Conservation (phyloP, 2,113 vertebrate species). For the Rhinopomastus cyanomelas region DNA sequence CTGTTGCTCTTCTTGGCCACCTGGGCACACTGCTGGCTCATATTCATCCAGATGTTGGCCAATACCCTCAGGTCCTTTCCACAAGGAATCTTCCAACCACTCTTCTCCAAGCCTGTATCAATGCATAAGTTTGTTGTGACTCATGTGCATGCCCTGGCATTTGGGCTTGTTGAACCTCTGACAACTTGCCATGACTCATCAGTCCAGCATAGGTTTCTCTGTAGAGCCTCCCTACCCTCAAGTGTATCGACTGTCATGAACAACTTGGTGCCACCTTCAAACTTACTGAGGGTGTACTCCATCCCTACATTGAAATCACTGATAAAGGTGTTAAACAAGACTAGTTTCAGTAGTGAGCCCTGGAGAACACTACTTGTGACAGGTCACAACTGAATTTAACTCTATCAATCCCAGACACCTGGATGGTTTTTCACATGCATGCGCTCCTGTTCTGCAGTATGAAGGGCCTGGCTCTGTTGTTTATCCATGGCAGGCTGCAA, state of each 20-base stretch:
- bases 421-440: not conserved
- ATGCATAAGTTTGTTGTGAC: too few relatives aligned
- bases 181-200: too few relatives aligned
- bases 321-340: too few relatives aligned
- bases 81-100: not conserved
- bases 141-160: too few relatives aligned
- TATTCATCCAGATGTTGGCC: rapidly evolving
- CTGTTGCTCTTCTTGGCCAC: not conserved
- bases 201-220: too few relatives aligned
- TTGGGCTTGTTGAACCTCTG: too few relatives aligned
- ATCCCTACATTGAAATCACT: rapidly evolving
- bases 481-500: not conserved
- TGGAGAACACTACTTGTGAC: not conserved
- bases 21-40: not conserved
- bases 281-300: rapidly evolving
- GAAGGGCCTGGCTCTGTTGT: not conserved
- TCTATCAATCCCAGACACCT: not conserved
- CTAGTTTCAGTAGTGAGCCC: not conserved
- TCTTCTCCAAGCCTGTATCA: not conserved
- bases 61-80: not conserved
- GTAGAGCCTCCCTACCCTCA: not conserved
- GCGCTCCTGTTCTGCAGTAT: not conserved
- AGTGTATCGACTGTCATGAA: not conserved
- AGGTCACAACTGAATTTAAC: not conserved
- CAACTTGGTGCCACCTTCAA: not conserved